Conservation (phyloP, 2,888 invertebrate genomes). For the Carpatolechia fugitivella region DNA sequence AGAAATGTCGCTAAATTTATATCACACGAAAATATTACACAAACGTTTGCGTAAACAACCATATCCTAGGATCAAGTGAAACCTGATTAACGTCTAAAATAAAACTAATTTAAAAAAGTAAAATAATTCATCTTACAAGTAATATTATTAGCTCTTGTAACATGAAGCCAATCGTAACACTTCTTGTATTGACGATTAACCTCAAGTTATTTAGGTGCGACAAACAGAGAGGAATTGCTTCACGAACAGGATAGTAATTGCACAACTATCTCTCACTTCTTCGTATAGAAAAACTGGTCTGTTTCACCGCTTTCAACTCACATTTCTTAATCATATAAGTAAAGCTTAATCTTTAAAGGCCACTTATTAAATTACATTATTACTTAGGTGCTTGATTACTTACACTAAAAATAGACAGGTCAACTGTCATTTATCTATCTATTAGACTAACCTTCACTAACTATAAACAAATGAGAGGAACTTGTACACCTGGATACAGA, state of each 20-base stretch:
- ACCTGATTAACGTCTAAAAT: background rate
- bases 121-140: background rate
- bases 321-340: background rate
- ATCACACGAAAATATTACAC: slow-evolving; percentile 10
- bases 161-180: slow-evolving; percentile 5
- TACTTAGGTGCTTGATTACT: background rate
- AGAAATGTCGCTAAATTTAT: slow-evolving; percentile 4
- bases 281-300: no score
- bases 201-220: background rate
- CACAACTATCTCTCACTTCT: no score
- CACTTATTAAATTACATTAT: background rate
- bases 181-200: slow-evolving; percentile 7
- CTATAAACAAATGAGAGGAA: background rate
- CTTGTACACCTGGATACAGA: no score
- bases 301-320: no score
- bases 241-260: no score
- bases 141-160: background rate
- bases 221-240: no score
- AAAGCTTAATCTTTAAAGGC: slow-evolving; percentile 12
- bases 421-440: slow-evolving; percentile 3
- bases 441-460: background rate
- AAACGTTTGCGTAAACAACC: background rate
- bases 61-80: background rate
- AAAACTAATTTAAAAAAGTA: background rate
- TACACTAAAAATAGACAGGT: background rate